Evolutionary conservation across 2,113 vertebrate species (phyloP).

Genomic region (Oenanthe melanoleuca): DNA sequence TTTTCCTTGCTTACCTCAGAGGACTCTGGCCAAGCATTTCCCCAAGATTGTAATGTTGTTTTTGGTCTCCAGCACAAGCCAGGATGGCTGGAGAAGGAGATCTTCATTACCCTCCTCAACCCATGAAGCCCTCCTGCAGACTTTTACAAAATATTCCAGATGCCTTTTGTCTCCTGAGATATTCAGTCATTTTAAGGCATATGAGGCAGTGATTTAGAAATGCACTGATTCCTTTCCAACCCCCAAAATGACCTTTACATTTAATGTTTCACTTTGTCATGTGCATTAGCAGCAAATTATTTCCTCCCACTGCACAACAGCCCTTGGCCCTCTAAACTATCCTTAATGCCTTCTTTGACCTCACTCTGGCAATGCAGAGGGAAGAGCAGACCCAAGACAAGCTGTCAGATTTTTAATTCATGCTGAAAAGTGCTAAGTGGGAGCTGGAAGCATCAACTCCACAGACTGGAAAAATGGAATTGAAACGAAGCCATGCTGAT

Average conservation of each 20-base stretch:
- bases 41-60: background rate
- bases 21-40: background rate
- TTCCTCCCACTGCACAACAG: background rate
- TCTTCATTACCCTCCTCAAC: background rate
- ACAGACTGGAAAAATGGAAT: background rate
- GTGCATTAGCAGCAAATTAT: conserved; percentile 24
- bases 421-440: background rate
- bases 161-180: background rate
- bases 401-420: conserved; percentile 41
- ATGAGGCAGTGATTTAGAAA: background rate
- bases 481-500: background rate
- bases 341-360: background rate
- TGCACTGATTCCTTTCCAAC: background rate
- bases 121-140: background rate
- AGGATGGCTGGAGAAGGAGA: background rate
- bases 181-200: background rate
- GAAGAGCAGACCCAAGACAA: background rate
- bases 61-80: background rate
- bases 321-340: background rate
- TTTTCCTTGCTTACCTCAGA: background rate
- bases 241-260: background rate
- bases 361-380: background rate
- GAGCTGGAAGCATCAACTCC: background rate
- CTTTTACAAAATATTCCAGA: background rate
- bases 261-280: background rate